Evolutionary conservation across 2,113 vertebrate genomes (phyloP), one percentile per base, ranked within the genome.

Genomic region (Telmatochromis sp.): DNA sequence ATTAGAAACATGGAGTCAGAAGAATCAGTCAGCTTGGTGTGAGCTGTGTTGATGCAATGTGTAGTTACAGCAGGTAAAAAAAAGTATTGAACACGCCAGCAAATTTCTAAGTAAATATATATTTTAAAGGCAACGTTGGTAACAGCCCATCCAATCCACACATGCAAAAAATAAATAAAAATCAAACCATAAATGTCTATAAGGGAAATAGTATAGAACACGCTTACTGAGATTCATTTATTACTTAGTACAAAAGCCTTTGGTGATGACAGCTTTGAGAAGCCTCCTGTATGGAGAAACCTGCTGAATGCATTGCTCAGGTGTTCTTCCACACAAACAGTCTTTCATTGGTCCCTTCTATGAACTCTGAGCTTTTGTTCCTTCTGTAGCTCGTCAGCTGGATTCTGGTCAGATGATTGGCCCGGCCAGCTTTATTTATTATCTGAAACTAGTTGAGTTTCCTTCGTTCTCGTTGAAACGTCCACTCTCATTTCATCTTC

Each of bases 31-130:
- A 45, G 21, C 40, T 45, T 42, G 13, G 8, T 73, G 68, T 26
- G 68, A 26, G 40, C 40, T 73, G 13, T 15, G 14, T 73, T 23
- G n/a, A 73, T 42, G 5, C 33, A 4, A 15, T 23, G 12, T 15
- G 65, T 26, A 45, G 65, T 70, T 70, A 4, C 13, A 70, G 58
- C 17, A 63, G 31, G 58, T 63, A 7, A 35, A 63, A 63, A 35
- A 63, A n/a, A 3, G 31, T 12, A 63, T 63, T 7, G 0, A 63
- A 35, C 58, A 5, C 17, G 4, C 0, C 31, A 63, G 9, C 58
- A 63, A 35, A 35, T 63, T 35, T 63, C 31, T 63, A 35, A 63
- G 58, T 63, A 63, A 63, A 63, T 63, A n/a, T 63, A 63, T 63
- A 63, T 63, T 63, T 35, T 63, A 35, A 35, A 65, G 31, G 31